Percentiles rank a stretch among this genome's conserved stretches.
These are phyloP conservation scores for Acrossocheilus wenchowensis DNA, from an alignment of 2,797 vertebrate genomes.

Conservation along the genomic window DNA sequence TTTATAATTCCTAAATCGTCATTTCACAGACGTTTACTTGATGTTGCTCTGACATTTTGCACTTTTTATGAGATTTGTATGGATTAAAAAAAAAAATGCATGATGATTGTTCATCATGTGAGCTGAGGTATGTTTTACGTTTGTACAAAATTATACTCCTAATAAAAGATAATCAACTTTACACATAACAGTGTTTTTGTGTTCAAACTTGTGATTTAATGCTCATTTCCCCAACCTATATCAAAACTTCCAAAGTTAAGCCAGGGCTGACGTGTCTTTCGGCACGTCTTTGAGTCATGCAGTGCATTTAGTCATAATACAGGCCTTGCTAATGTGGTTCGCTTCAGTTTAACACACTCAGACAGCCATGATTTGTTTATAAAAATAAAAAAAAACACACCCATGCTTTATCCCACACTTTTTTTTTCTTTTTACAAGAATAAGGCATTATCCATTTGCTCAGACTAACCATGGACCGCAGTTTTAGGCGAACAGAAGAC, in stretches of 20 bases:
- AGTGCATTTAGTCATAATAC: constrained; percentile 12
- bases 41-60: constrained; percentile 16
- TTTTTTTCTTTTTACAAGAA: constrained; percentile 14
- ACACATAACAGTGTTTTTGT: not conserved
- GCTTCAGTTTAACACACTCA: not conserved
- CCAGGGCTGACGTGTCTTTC: not conserved
- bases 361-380: constrained; percentile 24
- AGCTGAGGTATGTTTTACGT: constrained; percentile 41
- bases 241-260: constrained; percentile 8
- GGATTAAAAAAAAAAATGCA: not conserved
- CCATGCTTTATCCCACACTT: constrained; percentile 61
- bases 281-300: not conserved
- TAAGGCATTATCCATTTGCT: constrained; percentile 54
- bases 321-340: constrained; percentile 4
- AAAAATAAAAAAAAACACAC: constrained; percentile 35
- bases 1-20: not conserved
- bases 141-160: constrained; percentile 47
- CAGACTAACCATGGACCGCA: constrained; percentile 48
- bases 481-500: constrained; percentile 37
- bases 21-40: constrained; percentile 9
- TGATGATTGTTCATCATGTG: constrained; percentile 15
- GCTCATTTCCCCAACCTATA: constrained; percentile 7
- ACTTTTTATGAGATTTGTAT: constrained; percentile 26
- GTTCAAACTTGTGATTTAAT: not conserved
- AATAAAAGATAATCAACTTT: constrained; percentile 48